Percentiles rank a stretch among this genome's conserved stretches.
These are phyloP conservation scores for Paedocypris sp. DNA, from an alignment of 2,113 vertebrate genomes.

Conservation along the genomic window DNA sequence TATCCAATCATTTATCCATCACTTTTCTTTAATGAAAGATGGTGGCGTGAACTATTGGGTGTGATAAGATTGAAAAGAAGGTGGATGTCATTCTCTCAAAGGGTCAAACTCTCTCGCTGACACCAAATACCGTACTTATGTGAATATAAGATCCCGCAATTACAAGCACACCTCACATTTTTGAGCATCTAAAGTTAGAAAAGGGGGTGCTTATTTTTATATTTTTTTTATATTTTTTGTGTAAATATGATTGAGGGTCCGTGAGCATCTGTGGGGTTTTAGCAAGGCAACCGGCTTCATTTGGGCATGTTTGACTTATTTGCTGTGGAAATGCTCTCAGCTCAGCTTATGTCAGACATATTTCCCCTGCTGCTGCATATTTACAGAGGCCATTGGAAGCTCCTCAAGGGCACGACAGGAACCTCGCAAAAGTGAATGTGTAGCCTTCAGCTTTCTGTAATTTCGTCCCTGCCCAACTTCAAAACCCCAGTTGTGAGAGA, in stretches of 20 bases:
- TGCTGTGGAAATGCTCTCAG: conserved; percentile 12
- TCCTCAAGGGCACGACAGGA: conserved; percentile 20
- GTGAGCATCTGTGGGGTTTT: conserved; percentile 12
- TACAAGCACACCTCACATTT: no score
- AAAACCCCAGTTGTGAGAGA: background rate
- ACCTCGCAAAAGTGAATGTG: conserved; percentile 20
- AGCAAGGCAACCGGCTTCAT: conserved; percentile 15
- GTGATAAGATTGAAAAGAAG: no score
- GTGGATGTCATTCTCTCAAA: no score
- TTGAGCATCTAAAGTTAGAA: no score
- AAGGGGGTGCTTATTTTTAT: no score
- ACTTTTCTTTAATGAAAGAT: no score
- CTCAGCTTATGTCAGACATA: conserved; percentile 22
- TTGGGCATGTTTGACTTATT: conserved; percentile 21
- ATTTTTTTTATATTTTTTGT: no score
- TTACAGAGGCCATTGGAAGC: conserved; percentile 21
- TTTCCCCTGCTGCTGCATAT: conserved; percentile 20
- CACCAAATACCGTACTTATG: no score
- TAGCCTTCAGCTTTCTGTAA: conserved; percentile 23
- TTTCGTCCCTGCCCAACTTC: conserved; percentile 4
- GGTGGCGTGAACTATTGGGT: no score
- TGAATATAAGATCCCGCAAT: no score
- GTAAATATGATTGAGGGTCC: background rate
- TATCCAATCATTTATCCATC: no score
- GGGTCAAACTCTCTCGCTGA: no score